These are phyloP conservation scores for Ailuropoda melanoleuca DNA, from an alignment of 2,113 vertebrate genomes.

Conservation along the genomic window DNA sequence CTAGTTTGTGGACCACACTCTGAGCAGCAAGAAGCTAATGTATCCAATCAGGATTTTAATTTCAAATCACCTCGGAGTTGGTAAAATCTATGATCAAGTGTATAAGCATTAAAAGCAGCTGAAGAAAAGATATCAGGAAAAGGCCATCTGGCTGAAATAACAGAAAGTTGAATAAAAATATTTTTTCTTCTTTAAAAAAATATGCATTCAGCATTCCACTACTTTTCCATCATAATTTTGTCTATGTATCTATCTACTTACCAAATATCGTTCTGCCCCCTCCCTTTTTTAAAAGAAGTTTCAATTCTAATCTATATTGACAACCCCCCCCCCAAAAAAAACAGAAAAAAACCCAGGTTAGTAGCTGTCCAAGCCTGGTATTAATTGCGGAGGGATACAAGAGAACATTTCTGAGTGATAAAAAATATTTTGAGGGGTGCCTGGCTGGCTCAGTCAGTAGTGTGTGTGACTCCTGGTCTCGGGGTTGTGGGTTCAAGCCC, in stretches of 20 bases:
- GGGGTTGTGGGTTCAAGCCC: not conserved
- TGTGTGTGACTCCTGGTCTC: not conserved
- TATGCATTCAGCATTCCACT: not conserved
- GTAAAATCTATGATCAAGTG: not conserved
- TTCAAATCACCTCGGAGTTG: not conserved
- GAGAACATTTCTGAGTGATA: not conserved
- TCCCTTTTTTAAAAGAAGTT: not conserved
- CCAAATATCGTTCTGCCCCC: not conserved
- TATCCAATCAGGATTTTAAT: not conserved
- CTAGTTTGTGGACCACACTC: not conserved
- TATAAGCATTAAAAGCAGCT: not conserved
- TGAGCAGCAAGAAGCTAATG: not conserved
- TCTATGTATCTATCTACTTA: not conserved
- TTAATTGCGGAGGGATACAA: not conserved
- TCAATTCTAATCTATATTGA: constrained; percentile 6
- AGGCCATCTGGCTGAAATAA: not conserved
- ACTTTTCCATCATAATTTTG: not conserved
- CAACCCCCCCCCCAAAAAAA: not conserved
- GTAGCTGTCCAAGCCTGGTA: not conserved
- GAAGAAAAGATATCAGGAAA: constrained; percentile 3
- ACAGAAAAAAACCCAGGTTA: not conserved
- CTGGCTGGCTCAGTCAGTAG: not conserved
- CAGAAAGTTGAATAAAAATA: not conserved
- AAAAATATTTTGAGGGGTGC: not conserved
- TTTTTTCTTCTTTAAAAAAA: constrained; percentile 16